Percentiles rank a stretch among this genome's conserved stretches.
phyloP scores from a whole-genome alignment of 30 jellyfish, hydroid and myxozoan species.

The Phacellophora camtschatica region DNA sequence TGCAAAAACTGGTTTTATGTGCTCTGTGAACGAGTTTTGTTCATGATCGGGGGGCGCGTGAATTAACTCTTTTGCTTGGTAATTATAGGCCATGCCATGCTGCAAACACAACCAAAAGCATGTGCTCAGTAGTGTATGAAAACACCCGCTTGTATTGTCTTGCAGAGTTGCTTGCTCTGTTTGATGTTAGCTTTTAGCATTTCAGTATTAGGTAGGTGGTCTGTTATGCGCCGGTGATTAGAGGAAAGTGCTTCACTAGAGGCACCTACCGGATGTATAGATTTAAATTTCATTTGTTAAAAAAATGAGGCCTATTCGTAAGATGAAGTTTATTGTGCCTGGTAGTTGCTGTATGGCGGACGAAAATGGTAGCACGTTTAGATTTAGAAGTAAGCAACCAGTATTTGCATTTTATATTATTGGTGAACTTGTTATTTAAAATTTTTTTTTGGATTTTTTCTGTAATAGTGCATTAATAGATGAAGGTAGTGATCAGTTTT shows the following conservation, averaged over 20 bases:
- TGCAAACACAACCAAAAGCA: slow-evolving; percentile 66
- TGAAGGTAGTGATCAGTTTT: too few relatives aligned
- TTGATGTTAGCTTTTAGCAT: too few relatives aligned
- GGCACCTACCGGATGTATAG: too few relatives aligned
- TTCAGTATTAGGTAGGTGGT: too few relatives aligned
- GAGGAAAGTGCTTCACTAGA: too few relatives aligned
- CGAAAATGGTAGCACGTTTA: slow-evolving; percentile 53
- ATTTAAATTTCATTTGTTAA: neutral
- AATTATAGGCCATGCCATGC: neutral
- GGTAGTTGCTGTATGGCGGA: slow-evolving; percentile 55
- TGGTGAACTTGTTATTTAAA: too few relatives aligned
- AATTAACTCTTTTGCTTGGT: slow-evolving; percentile 21
- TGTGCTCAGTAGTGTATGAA: slow-evolving; percentile 49
- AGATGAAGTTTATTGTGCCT: slow-evolving; percentile 27
- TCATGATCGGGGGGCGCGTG: neutral
- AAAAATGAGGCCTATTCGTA: neutral
- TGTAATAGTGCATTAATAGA: too few relatives aligned
- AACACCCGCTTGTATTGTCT: slow-evolving; percentile 55
- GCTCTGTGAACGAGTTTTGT: neutral
- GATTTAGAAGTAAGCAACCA: slow-evolving; percentile 41
- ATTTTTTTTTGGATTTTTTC: too few relatives aligned
- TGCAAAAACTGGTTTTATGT: neutral
- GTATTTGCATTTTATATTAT: neutral
- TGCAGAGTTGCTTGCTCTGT: slow-evolving; percentile 8
- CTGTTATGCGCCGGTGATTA: too few relatives aligned